These are phyloP conservation scores for Centrocercus urophasianus DNA, from an alignment of 2,113 vertebrate genomes.

Conservation along the genomic window DNA sequence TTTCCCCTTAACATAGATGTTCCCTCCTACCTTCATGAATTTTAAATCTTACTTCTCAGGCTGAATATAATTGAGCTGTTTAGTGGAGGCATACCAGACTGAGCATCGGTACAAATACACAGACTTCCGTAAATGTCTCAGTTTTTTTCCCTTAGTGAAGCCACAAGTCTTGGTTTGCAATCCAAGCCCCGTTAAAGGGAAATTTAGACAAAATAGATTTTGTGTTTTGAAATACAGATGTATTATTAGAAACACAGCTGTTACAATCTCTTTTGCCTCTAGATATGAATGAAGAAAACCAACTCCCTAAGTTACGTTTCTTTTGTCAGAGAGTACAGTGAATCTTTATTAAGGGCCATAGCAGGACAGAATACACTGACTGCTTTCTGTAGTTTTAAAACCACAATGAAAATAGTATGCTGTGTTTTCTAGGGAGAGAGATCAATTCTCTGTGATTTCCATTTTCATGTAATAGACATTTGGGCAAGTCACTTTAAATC, in stretches of 20 bases:
- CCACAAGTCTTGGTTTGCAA: neutral
- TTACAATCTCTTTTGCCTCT: neutral
- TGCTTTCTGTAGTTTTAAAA: slow-evolving; percentile 32
- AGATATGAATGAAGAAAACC: neutral
- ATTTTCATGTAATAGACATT: neutral
- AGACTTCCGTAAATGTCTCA: neutral
- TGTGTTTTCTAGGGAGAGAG: neutral
- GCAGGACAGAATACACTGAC: neutral
- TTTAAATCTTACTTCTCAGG: neutral
- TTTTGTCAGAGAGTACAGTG: neutral
- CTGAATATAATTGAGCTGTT: neutral
- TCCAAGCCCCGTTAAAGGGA: slow-evolving; percentile 16
- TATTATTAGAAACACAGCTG: slow-evolving; percentile 13
- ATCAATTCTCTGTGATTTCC: neutral
- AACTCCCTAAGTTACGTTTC: neutral
- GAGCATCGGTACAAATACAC: neutral
- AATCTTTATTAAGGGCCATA: neutral
- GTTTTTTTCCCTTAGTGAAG: neutral
- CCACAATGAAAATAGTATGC: neutral
- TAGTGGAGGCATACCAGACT: neutral
- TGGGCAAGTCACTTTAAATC: neutral
- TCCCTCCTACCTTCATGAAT: neutral
- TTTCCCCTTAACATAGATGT: neutral
- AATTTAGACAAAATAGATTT: slow-evolving; percentile 6
- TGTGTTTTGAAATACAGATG: neutral